Percentiles rank a stretch among this genome's conserved stretches.
These are phyloP conservation scores for Apomyelois bistriatella DNA, from an alignment of 2,888 invertebrate genomes.

Conservation along the genomic window DNA sequence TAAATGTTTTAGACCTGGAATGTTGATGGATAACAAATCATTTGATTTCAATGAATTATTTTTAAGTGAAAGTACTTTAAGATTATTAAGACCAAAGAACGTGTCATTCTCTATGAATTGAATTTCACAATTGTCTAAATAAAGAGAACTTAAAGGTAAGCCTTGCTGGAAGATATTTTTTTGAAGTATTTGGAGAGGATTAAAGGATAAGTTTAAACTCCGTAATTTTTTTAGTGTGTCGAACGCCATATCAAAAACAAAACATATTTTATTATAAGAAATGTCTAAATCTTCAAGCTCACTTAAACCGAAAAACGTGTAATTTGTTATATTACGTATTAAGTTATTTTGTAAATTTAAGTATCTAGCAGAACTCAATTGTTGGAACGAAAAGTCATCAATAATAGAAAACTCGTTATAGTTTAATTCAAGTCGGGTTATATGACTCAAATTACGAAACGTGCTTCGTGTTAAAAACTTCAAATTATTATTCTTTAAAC, in stretches of 20 bases:
- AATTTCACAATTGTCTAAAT: conserved; percentile 88
- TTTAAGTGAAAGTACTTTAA: conserved; percentile 88
- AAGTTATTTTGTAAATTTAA: conserved; percentile 89
- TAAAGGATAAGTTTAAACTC: conserved; percentile 88
- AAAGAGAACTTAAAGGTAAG: conserved; percentile 85
- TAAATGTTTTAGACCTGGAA: conserved; percentile 86
- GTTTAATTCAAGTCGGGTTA: conserved; percentile 87
- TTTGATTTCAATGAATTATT: conserved; percentile 84
- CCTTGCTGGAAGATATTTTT: conserved; percentile 88
- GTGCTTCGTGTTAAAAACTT: conserved; percentile 84
- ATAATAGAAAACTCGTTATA: conserved; percentile 89
- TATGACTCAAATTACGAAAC: conserved; percentile 86
- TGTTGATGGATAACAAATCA: conserved; percentile 85
- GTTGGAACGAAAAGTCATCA: conserved; percentile 89
- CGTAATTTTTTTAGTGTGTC: conserved; percentile 87
- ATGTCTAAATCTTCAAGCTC: conserved; percentile 90
- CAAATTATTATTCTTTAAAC: conserved; percentile 89
- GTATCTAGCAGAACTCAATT: conserved; percentile 86
- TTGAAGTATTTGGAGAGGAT: conserved; percentile 85
- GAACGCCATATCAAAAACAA: conserved; percentile 87
- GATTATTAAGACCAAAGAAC: conserved; percentile 86
- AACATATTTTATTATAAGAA: conserved; percentile 84
- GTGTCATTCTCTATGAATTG: conserved; percentile 86
- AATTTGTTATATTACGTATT: conserved; percentile 83
- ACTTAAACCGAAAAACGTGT: conserved; percentile 87